Evolutionary conservation across 2,797 vertebrate species (phyloP), one percentile per base, ranked within the genome.

Genomic region (Microchirus variegatus): DNA sequence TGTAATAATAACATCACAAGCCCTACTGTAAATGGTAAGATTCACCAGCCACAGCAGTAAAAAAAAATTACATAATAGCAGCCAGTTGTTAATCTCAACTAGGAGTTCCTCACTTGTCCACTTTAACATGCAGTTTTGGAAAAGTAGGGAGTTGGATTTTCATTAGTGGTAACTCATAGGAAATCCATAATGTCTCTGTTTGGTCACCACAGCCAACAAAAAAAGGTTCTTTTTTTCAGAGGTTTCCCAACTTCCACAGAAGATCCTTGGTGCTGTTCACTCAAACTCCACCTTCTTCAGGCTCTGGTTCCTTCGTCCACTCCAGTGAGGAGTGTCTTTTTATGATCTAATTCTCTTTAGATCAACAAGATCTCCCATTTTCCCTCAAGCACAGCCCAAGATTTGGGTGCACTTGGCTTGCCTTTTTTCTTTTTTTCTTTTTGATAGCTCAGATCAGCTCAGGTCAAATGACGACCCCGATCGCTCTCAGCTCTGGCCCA

Each of bases 401-500:
- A 52, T 64, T 64, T 53, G 26, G 53, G 56, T 72, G 77, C 82
- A 63, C 69, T 62, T 59, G 48, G 41, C 52, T 63, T 22, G 45
- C 63, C 22, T 72, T 67, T 64, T 6, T 38, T 22, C 5, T 22
- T 36, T 72, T 67, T 64, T 5, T 38, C n/a, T n/a, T n/a, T n/a
- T n/a, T n/a, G n/a, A n/a, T n/a, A 73, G 65, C 58, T 68, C 53
- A 61, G 49, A 68, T 53, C 43, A 42, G 36, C 45, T 75, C 54
- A 36, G 50, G 59, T 59, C 49, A 51, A 2, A 31, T 3, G 37
- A 8, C 18, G 6, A 0, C 17, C 45, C 26, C 37, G 3, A 53
- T 49, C 45, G 37, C 18, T 64, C 77, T 98, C 97, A 99, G 92
- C 96, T 97, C 94, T 97, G 96, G 87, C 95, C 96, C 93, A 98